Percentiles rank a stretch among this genome's conserved stretches.
Evolutionary conservation across 2,888 invertebrate genomes (phyloP).

Genomic region (Hartigia nigra): DNA sequence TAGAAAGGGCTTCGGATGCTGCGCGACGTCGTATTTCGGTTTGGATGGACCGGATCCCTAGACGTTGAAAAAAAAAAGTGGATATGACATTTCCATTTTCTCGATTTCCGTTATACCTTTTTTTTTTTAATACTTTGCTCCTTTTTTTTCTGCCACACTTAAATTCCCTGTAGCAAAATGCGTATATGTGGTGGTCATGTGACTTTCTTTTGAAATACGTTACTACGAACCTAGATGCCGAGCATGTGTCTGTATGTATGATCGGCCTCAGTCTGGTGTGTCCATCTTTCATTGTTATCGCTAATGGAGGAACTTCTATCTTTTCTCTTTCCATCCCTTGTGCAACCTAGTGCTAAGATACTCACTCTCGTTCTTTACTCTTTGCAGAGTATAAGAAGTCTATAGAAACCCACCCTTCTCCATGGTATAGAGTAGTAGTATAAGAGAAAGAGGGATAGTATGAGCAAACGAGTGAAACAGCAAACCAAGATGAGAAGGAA

Average conservation of each 20-base stretch:
- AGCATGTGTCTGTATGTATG: constrained; percentile 32
- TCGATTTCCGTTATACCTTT: not conserved
- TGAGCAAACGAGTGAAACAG: constrained; percentile 32
- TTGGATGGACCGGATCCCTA: not conserved
- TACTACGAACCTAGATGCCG: not conserved
- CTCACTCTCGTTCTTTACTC: not conserved
- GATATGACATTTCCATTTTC: not conserved
- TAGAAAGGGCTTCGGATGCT: constrained; percentile 5
- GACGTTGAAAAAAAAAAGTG: not conserved
- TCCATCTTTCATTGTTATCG: constrained; percentile 62
- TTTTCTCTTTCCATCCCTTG: constrained; percentile 22
- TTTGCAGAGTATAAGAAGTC: not conserved
- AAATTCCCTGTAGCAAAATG: not conserved
- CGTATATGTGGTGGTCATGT: not conserved
- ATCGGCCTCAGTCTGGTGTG: constrained; percentile 46
- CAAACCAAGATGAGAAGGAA: constrained; percentile 35
- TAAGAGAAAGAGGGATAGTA: constrained; percentile 11
- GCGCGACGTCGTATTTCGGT: not conserved
- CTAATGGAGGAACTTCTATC: constrained; percentile 62
- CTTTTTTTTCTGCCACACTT: not conserved
- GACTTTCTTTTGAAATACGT: not conserved
- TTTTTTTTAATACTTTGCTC: not conserved
- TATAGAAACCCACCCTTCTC: not conserved
- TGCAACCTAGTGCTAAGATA: constrained; percentile 13
- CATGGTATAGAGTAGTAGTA: not conserved